Evolutionary conservation across 1,140 invertebrate genomes (phyloP), one percentile per base, ranked within the genome.

Genomic region (Habropoda laboriosa): DNA sequence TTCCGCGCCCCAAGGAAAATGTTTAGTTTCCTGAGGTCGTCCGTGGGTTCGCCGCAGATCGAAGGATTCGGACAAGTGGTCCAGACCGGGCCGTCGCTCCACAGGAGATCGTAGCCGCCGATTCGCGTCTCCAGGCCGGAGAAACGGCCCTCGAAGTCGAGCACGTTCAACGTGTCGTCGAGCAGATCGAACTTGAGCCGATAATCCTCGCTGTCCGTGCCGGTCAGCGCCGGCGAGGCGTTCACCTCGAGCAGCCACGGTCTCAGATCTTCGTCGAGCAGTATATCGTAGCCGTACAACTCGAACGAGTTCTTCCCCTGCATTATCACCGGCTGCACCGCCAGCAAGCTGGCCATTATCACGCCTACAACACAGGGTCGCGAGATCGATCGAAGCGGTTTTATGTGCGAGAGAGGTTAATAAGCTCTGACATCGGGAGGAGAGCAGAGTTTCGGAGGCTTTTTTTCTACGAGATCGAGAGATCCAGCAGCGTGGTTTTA

Each of bases 231-330:
- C 0, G 95, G 95, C 24, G 95, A 95, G 18, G 96, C 93, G 87
- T 96, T 96, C 51, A 94, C 92, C 87, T 96, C 95, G 49, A 95
- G 88, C 21, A 96, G 87, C 95, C 95, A 96, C 35, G 95, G 95
- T 73, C 91, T 94, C 40, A 95, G 83, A 68, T 92, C 89, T n/a
- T 93, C 93, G 88, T 95, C 95, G 27, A 96, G 90, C 4, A 96
- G 87, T 67, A 96, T 93, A 85, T 96, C 95, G 91, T 95, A 95
- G 16, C 95, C 95, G 89, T 95, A 96, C 7, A 96, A 87, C 88
- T 96, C 95, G 87, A 94, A 95, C 57, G 94, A 95, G 64, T 94
- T 93, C 49, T 90, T 87, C 18, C 92, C 88, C n/a, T 92, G 91
- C 76, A 91, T 90, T 55, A 94, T 93, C 6, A 90, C 82, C 24